Base-by-base conservation (phyloP, 2,113 vertebrate species). In the Martes martes region DNA sequence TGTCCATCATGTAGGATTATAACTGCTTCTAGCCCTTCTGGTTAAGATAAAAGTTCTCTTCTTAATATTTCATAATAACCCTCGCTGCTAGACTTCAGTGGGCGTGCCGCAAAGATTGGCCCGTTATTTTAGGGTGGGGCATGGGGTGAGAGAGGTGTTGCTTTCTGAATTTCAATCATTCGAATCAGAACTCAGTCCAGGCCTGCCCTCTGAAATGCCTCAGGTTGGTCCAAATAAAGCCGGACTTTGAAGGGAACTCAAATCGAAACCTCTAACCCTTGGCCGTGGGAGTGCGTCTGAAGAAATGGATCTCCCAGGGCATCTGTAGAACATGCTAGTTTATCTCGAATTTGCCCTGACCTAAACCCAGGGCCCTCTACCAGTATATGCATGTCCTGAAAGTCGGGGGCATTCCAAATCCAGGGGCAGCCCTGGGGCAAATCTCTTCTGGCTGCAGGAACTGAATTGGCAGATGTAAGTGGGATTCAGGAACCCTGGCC, bases 81-180 rank as follows among this genome's bases (percentile, higher is more conserved):
- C 57, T 50, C 0, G 3, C 36, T 39, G 33, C 28, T 26, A 4
- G 9, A 13, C 36, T 31, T 69, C 4, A 0, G 31, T 13, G 24
- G 23, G 3, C 1, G 0, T 39, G 50, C 61, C 14, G 1, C 31
- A 69, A 67, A 0, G 1, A 73, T 9, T 3, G 31, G 11, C 26
- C 42, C 10, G 13, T 13, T 18, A 14, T 28, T 23, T 26, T 19
- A n/a, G 33, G 15, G 4, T n/a, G 1, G 2, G 16, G 18, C 1
- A 0, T 1, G 4, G n/a, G 42, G 14, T 24, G 1, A 4, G 42
- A 9, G 0, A 42, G 13, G 13, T 24, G 24, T 42, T 21, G 3
- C 3, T 80, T 21, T 63, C 11, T 16, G 57, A 26, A 24, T 55
- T 16, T 45, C 15, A 45, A 36, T 23, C 23, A 24, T 55, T 16